Evolutionary conservation across 2,888 invertebrate genomes (phyloP).

Genomic region (Piscicola geometra): DNA sequence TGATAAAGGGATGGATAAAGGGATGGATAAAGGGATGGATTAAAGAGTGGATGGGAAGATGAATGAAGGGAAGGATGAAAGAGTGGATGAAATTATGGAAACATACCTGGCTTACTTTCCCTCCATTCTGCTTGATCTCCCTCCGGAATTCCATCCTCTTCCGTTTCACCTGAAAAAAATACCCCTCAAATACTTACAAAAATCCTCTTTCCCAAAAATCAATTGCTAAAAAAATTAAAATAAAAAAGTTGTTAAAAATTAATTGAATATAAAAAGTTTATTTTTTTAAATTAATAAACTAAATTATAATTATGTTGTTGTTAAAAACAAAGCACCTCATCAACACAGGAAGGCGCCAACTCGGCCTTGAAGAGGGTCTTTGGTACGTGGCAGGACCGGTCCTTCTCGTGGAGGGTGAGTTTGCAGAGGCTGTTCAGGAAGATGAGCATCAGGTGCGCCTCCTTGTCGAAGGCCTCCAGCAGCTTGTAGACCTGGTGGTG

Average conservation of each 20-base stretch:
- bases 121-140: slow-evolving; percentile 1
- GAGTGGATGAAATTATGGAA: no score
- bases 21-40: no score
- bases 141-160: slow-evolving; percentile 40
- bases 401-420: slow-evolving; percentile 45
- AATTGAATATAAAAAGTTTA: no score
- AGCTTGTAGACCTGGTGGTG: slow-evolving; percentile 6
- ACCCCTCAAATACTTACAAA: background rate
- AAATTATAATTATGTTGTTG: no score
- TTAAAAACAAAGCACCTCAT: slow-evolving; percentile 37
- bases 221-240: no score
- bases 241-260: no score
- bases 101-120: background rate
- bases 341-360: slow-evolving; percentile 40
- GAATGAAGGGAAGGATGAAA: no score
- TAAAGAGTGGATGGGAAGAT: no score
- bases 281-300: no score
- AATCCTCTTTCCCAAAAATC: background rate
- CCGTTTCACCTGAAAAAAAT: slow-evolving; percentile 34
- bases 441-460: slow-evolving; percentile 47
- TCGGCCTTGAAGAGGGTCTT: slow-evolving; percentile 40
- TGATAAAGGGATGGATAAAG: no score
- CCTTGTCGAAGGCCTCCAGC: slow-evolving; percentile 43
- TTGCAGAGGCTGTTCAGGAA: slow-evolving; percentile 48
- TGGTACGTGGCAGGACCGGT: slow-evolving; percentile 33